Conservation (phyloP, 2,113 vertebrate genomes). For the Phocoena phocoena region DNA sequence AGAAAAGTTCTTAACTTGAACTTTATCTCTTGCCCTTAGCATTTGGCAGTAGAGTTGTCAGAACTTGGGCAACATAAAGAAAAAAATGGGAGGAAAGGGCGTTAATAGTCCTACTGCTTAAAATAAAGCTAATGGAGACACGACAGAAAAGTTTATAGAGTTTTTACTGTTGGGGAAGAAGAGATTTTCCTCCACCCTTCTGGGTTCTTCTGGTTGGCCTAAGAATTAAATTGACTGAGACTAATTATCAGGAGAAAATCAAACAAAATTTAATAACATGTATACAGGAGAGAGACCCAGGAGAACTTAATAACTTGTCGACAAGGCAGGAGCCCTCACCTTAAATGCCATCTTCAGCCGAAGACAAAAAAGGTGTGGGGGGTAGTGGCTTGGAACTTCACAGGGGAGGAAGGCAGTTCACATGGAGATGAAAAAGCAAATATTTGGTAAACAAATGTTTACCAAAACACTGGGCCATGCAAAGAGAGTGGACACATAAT, state of each 20-base stretch:
- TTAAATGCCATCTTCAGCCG: neutral
- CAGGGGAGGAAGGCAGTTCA: neutral
- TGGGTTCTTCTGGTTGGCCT: neutral
- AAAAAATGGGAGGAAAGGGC: neutral
- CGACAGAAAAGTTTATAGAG: neutral
- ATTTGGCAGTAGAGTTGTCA: neutral
- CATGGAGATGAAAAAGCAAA: neutral
- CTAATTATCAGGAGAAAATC: neutral
- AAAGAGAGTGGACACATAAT: neutral
- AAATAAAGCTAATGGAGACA: neutral
- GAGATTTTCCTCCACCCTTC: neutral
- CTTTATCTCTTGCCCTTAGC: constrained; percentile 8
- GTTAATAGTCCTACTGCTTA: neutral
- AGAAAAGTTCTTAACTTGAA: constrained; percentile 30
- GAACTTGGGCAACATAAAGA: neutral
- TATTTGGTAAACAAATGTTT: neutral
- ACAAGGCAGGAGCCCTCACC: neutral
- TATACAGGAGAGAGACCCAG: neutral
- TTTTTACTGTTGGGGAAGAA: neutral
- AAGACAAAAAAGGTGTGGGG: neutral
- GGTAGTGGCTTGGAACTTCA: neutral
- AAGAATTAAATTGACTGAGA: neutral
- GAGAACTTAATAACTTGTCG: neutral
- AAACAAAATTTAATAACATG: neutral
- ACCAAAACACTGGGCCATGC: neutral